phyloP scores from a whole-genome alignment of 2,113 vertebrate species.

The Chamaea fasciata region DNA sequence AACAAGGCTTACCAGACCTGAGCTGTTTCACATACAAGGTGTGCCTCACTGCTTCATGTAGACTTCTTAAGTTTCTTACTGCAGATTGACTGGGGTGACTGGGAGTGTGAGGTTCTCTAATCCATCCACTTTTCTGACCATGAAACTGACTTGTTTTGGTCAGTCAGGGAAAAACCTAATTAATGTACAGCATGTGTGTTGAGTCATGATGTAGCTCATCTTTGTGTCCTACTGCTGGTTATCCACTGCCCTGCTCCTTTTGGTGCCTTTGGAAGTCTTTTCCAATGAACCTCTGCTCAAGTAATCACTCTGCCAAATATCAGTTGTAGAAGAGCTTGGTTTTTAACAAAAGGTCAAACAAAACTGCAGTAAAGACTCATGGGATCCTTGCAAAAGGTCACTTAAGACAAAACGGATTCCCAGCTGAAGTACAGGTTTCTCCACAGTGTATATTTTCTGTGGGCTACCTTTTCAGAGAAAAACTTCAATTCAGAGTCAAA shows the following conservation, averaged over 20 bases:
- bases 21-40: rapidly evolving
- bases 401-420: slow-evolving; percentile 9
- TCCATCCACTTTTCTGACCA: background rate
- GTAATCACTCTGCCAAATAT: slow-evolving; percentile 46
- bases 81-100: background rate
- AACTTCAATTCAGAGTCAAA: background rate
- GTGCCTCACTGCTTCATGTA: rapidly evolving
- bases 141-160: background rate
- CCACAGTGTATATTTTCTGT: background rate
- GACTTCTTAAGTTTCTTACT: background rate
- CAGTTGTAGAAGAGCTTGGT: slow-evolving; percentile 11
- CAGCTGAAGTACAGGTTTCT: slow-evolving; percentile 7
- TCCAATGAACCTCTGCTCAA: background rate
- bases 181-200: background rate
- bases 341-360: slow-evolving; percentile 54
- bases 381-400: slow-evolving; percentile 43
- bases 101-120: background rate
- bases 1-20: background rate
- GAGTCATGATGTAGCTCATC: background rate
- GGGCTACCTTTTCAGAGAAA: background rate
- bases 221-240: background rate
- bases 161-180: background rate
- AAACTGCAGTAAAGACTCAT: slow-evolving; percentile 41
- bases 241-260: background rate
- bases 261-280: background rate